phyloP scores from a whole-genome alignment of 2,797 vertebrate species.

The Cirrhinus molitorella region DNA sequence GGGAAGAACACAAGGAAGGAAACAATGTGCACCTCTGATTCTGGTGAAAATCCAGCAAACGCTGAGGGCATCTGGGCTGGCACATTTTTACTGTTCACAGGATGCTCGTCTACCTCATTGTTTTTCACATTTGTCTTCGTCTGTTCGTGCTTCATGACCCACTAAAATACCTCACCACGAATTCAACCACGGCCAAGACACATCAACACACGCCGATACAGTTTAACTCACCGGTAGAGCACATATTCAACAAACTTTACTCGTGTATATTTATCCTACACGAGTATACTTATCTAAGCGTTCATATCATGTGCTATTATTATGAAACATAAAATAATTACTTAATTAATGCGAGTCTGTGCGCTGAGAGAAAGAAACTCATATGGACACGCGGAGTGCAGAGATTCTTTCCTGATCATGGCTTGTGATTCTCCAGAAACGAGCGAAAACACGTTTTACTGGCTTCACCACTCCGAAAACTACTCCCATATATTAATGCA shows the following conservation, averaged over 20 bases:
- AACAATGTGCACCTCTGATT: slow-evolving; percentile 83
- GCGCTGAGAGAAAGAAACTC: slow-evolving; percentile 28
- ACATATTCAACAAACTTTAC: slow-evolving; percentile 57
- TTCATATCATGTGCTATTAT: slow-evolving; percentile 51
- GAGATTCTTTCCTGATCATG: slow-evolving; percentile 63
- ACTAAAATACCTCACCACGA: slow-evolving; percentile 66
- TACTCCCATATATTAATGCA: slow-evolving; percentile 75
- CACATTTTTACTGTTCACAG: slow-evolving; percentile 69
- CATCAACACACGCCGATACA: slow-evolving; percentile 61
- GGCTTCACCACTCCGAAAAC: slow-evolving; percentile 84
- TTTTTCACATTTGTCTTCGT: slow-evolving; percentile 77
- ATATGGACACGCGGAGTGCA: slow-evolving; percentile 30
- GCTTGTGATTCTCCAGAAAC: slow-evolving; percentile 72
- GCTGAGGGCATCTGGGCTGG: slow-evolving; percentile 70
- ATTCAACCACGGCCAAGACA: slow-evolving; percentile 65
- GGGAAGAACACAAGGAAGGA: slow-evolving; percentile 64
- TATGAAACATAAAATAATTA: slow-evolving; percentile 15
- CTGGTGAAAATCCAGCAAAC: slow-evolving; percentile 78
- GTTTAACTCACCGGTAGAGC: slow-evolving; percentile 59
- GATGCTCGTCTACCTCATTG: slow-evolving; percentile 71
- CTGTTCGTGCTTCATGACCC: slow-evolving; percentile 70
- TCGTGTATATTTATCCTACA: slow-evolving; percentile 36
- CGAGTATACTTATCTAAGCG: slow-evolving; percentile 43
- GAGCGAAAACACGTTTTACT: slow-evolving; percentile 89
- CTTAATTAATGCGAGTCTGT: not conserved